Evolutionary conservation across 2,113 vertebrate species (phyloP).

Genomic region (Vulpes ferrilata): DNA sequence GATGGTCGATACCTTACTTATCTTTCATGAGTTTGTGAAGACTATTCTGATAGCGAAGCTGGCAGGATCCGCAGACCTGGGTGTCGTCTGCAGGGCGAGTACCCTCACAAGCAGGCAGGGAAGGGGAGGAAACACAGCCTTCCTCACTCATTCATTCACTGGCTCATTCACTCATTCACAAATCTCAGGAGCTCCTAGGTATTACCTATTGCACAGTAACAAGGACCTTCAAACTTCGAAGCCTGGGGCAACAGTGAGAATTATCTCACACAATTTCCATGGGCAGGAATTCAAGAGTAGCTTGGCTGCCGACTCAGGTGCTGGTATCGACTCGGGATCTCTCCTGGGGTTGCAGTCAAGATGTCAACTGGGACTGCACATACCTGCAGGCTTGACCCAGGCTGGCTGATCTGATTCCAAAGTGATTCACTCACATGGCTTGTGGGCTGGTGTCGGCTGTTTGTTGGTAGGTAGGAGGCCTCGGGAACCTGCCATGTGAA

Average conservation of each 20-base stretch:
- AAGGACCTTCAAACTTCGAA: neutral
- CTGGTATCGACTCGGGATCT: neutral
- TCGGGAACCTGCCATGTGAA: neutral
- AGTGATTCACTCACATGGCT: too few species aligned
- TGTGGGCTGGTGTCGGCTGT: neutral
- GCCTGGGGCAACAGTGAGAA: neutral
- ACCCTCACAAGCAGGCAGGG: neutral
- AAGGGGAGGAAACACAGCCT: neutral
- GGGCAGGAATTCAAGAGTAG: neutral
- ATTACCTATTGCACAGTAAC: neutral
- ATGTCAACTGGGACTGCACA: neutral
- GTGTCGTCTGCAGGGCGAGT: neutral
- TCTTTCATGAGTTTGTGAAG: conserved; percentile 3
- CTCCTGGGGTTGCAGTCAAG: neutral
- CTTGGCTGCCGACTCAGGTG: neutral
- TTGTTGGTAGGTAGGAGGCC: neutral
- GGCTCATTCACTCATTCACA: neutral
- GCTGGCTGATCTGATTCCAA: neutral
- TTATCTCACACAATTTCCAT: neutral
- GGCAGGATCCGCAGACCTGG: neutral
- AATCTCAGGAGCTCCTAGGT: neutral
- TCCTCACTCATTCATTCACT: neutral
- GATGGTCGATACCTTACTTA: conserved; percentile 1
- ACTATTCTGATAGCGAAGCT: neutral
- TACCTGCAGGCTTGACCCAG: neutral